Evolutionary conservation across 2,113 vertebrate genomes (phyloP).

Genomic region (Apteryx mantelli): DNA sequence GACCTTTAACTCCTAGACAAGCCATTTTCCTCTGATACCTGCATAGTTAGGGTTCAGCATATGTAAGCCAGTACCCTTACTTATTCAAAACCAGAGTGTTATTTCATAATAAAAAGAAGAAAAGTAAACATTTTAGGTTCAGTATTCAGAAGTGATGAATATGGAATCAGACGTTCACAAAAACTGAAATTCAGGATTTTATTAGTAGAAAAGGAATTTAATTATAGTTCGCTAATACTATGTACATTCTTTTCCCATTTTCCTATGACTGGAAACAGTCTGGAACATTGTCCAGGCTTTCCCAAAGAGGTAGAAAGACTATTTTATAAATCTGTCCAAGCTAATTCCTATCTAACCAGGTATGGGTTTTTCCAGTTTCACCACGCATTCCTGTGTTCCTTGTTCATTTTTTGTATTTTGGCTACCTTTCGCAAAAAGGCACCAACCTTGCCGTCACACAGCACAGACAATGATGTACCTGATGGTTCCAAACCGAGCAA

Average conservation of each 20-base stretch:
- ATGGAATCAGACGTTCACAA: not conserved
- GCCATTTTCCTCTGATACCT: not conserved
- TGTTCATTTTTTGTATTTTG: not conserved
- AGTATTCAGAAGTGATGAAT: not conserved
- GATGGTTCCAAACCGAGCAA: not conserved
- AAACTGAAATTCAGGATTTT: not conserved
- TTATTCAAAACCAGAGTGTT: not conserved
- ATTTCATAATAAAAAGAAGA: not conserved
- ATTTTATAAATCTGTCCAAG: not conserved
- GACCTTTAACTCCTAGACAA: not conserved
- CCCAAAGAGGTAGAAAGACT: not conserved
- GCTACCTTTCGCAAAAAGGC: not conserved
- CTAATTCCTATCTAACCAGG: not conserved
- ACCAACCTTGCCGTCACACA: not conserved
- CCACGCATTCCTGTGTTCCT: not conserved
- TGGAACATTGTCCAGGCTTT: not conserved
- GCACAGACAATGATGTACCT: not conserved
- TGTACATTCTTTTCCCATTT: not conserved
- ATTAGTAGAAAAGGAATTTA: not conserved
- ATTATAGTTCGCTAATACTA: not conserved
- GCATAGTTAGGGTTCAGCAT: not conserved
- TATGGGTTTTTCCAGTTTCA: not conserved
- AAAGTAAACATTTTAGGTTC: not conserved
- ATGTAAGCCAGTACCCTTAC: not conserved
- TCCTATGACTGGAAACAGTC: not conserved